These are phyloP conservation scores for Caenorhabditis macrosperma DNA, from an alignment of 2,888 invertebrate genomes.

Conservation along the genomic window DNA sequence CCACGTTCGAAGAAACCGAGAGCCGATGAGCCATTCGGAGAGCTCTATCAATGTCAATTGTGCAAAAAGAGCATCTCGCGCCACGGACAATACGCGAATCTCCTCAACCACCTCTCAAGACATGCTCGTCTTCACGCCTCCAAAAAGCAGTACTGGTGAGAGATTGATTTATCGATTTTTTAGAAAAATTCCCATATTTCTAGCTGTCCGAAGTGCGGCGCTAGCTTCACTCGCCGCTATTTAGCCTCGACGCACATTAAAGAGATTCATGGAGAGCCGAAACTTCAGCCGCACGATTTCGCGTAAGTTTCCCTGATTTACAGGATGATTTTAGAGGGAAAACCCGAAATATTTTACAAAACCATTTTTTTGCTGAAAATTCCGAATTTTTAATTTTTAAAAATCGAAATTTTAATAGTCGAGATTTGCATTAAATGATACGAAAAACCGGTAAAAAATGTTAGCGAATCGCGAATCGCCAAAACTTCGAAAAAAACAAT, in stretches of 20 bases:
- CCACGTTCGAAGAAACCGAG: conserved; percentile 27
- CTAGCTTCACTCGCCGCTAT: conserved; percentile 58
- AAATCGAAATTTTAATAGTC: too few relatives aligned
- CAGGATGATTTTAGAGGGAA: background rate
- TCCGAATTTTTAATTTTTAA: too few relatives aligned
- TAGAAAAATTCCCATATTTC: too few relatives aligned
- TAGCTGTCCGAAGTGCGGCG: conserved; percentile 62
- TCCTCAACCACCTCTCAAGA: conserved; percentile 60
- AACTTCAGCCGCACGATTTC: conserved; percentile 56
- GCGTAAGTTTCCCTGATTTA: conserved; percentile 39
- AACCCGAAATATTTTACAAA: too few relatives aligned
- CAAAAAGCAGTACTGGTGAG: conserved; percentile 63
- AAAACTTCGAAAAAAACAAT: too few relatives aligned
- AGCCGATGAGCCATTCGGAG: conserved; percentile 54
- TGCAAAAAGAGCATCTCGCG: conserved; percentile 60
- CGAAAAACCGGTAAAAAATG: background rate
- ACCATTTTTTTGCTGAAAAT: too few relatives aligned
- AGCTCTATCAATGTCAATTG: conserved; percentile 57
- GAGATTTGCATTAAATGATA: too few relatives aligned
- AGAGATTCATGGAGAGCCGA: conserved; percentile 41
- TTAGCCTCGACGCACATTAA: conserved; percentile 58
- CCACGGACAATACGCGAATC: conserved; percentile 63
- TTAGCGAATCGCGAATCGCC: too few relatives aligned
- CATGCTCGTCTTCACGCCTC: conserved; percentile 65
- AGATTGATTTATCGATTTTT: background rate